Evolutionary conservation across 2,888 invertebrate genomes (phyloP).

Genomic region (Gonocerus acuteangulatus): DNA sequence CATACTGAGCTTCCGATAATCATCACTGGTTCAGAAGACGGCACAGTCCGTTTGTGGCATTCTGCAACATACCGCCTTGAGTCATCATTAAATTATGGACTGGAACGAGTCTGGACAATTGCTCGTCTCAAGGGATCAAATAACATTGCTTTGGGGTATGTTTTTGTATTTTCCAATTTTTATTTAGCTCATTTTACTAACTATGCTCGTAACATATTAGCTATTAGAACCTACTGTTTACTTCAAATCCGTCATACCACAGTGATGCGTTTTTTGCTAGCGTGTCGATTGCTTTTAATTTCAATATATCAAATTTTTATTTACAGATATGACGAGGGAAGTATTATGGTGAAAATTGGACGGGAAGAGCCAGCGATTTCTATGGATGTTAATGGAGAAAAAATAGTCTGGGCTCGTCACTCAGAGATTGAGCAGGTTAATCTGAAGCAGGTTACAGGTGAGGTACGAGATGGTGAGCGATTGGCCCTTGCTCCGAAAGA

Average conservation of each 20-base stretch:
- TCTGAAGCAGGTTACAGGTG: conserved; percentile 71
- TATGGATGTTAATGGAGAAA: conserved; percentile 97
- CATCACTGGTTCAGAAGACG: conserved; percentile 95
- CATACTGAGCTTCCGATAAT: conserved; percentile 97
- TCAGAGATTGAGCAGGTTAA: conserved; percentile 93
- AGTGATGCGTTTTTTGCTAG: no score
- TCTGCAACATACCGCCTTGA: conserved; percentile 96
- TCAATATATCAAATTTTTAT: no score
- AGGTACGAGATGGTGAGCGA: conserved; percentile 81
- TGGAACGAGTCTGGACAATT: conserved; percentile 97
- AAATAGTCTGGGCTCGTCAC: conserved; percentile 98
- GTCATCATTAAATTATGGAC: conserved; percentile 93
- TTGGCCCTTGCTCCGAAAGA: conserved; percentile 93
- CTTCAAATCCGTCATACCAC: not conserved
- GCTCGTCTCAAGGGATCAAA: conserved; percentile 87
- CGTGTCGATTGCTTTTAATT: no score
- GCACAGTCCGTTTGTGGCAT: conserved; percentile 96
- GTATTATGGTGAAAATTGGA: conserved; percentile 91
- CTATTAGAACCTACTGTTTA: no score
- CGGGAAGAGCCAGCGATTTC: conserved; percentile 98
- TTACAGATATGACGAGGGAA: conserved; percentile 83
- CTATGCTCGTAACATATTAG: not conserved
- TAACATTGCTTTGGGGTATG: conserved; percentile 83
- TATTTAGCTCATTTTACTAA: no score
- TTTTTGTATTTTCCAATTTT: not conserved